Conservation (phyloP, 1,140 invertebrate species). For the Microplitis demolitor region DNA sequence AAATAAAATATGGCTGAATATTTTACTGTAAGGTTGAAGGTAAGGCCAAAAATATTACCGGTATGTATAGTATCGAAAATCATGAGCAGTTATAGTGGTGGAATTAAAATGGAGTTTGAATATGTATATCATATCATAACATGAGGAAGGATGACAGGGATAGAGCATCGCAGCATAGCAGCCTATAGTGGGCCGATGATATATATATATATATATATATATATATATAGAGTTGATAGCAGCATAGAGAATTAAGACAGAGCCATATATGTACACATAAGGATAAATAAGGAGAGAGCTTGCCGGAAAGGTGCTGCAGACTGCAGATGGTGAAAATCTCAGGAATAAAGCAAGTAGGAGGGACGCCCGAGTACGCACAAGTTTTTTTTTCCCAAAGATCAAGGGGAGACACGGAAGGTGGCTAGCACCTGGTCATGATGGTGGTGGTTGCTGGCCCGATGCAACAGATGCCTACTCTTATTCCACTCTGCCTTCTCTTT, state of each 20-base stretch:
- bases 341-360: conserved; percentile 43
- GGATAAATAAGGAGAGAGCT: conserved; percentile 5
- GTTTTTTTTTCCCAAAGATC: conserved; percentile 39
- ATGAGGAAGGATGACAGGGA: neutral
- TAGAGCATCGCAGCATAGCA: neutral
- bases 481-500: conserved; percentile 16
- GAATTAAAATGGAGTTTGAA: no score
- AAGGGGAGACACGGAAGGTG: conserved; percentile 49
- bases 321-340: conserved; percentile 61
- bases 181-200: neutral
- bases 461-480: conserved; percentile 33
- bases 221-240: neutral
- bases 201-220: neutral
- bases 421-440: conserved; percentile 53
- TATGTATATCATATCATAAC: no score
- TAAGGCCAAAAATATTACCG: no score
- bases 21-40: no score
- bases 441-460: conserved; percentile 27
- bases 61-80: no score
- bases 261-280: conserved; percentile 3
- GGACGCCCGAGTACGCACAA: conserved; percentile 22
- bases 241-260: neutral
- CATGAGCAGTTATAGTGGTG: no score
- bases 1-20: no score
- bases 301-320: conserved; percentile 33